Evolutionary conservation across 2,113 vertebrate genomes (phyloP), one percentile per base, ranked within the genome.

Genomic region (Pachypanchax playfairii): DNA sequence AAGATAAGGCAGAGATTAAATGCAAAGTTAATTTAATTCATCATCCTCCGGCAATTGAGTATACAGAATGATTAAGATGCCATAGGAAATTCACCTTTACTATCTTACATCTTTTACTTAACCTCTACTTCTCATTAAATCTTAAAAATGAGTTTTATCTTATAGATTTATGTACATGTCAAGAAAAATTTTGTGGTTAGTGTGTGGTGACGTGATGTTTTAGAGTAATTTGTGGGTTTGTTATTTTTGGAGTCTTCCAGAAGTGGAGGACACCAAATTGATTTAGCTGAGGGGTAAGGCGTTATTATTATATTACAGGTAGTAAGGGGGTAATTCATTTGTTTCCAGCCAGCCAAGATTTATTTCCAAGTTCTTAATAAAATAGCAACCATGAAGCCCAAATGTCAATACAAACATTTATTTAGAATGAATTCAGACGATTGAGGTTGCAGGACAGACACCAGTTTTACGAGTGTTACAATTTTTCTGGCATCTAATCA

Each of bases 1-100:
- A 48, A 83, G 80, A 87, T 80, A 65, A 82, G 56, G 21, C 43
- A 63, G 48, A 77, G 82, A 86, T 82, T 78, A 76, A 51, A 78
- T 36, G 49, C 29, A 59, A 68, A 74, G 72, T 73, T 76, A 80
- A 85, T 78, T 65, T 75, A 51, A 68, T 77, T 77, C 47, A 57
- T 77, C 70, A 65, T 75, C 78, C 69, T 82, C 10, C 50, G 67
- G 63, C 71, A 63, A 64, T 71, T 70, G 51, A 70, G 43, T 67
- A 60, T 60, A 68, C 60, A 52, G 56, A 56, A 24, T 72, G 70
- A 72, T 77, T 63, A 47, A 44, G 24, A 26, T 63, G 61, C 68
- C 42, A 20, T 14, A 48, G 69, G 41, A 74, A 69, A 28, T 59
- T 49, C 18, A 22, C 50, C 52, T 74, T 65, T 75, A 11, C 24